Base-by-base conservation (phyloP, 1,140 invertebrate species). In the Caenorhabditis inopinata region DNA sequence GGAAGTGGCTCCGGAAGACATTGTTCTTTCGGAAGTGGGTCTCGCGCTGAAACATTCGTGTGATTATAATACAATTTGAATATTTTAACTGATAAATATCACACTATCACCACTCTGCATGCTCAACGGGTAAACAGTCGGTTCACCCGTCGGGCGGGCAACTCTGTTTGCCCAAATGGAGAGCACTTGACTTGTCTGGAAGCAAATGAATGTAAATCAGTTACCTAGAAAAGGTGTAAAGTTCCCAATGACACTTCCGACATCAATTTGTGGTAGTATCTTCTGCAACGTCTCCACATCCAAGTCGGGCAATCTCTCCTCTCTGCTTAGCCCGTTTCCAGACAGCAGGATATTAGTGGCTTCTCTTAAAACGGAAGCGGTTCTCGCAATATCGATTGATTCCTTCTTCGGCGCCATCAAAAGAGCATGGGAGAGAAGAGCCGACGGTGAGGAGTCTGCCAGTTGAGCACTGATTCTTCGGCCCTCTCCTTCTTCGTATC, bases 1-100 rank as follows among this genome's bases (percentile, higher is more conserved):
- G 91, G 91, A 11, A 91, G 83, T 25, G 84, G 84, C 68, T 86
- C 74, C 0, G 87, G 87, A 16, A 88, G 62, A 53, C 86, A 87
- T 53, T 87, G 82, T 18, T 51, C 75, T 27, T 35, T 80, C 32
- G 46, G 76, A 46, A 76, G 74, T 11, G 74, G 74, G 18, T 73
- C 45, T 11, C 68, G 38, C 7, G 51, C 78, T 79, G 29, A 46
- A 73, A 32, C n/a, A n/a, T n/a, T n/a, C n/a, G 12, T 75, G 5
- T 29, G 38, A 12, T 32, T 42, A 75, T 23, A 68, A 47, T 58
- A 11, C 58, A 42, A 14, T 18, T n/a, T 18, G 14, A 42, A 42
- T n/a, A n/a, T n/a, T n/a, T n/a, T n/a, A n/a, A n/a, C n/a, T n/a
- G n/a, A n/a, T n/a, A n/a, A n/a, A n/a, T n/a, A n/a, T n/a, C n/a